Base-by-base conservation (phyloP, 2,888 invertebrate genomes). In the Sicus ferrugineus region DNA sequence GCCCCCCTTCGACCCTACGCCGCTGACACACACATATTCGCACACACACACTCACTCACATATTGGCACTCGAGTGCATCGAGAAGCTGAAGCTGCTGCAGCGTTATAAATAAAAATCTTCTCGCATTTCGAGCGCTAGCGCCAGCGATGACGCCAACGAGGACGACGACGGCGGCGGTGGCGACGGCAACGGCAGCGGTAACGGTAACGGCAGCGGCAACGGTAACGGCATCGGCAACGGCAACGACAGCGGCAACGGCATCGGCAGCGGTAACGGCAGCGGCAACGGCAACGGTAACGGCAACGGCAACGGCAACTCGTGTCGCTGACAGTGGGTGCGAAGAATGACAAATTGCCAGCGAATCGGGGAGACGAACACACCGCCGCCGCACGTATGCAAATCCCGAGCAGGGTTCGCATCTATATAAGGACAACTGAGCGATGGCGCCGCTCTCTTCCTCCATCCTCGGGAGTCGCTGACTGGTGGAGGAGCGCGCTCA, bases 81-180 rank as follows among this genome's bases (percentile, higher is more conserved):
- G 42, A 42, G 3, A 42, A n/a, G 16, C 14, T 1, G n/a, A 50
- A 21, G 58, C 34, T 9, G 19, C 34, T 30, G 31, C 31, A 16
- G 19, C 3, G 16, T 61, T 61, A 61, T 38, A 62, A 62, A 62
- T 62, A 62, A 62, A 62, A 16, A 42, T 42, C 46, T 42, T 38
- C n/a, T 46, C 26, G 11, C 26, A 26, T 62, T 46, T 62, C 3
- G 46, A 62, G 19, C 62, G 26, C 62, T 38, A 46, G 38, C 62
- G 46, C 42, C 62, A 46, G 42, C 26, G 28, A 56, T 30, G 56
- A 54, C 26, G 26, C 1, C 52, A 42, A 42, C 42, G 42, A 42
- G 16, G 42, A n/a, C 42, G 42, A 42, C 42, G n/a, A n/a, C n/a
- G n/a, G n/a, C n/a, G n/a, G n/a, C n/a, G n/a, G n/a, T n/a, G n/a